Conservation (phyloP, 2,113 vertebrate species). For the Periophthalmus modestus region DNA sequence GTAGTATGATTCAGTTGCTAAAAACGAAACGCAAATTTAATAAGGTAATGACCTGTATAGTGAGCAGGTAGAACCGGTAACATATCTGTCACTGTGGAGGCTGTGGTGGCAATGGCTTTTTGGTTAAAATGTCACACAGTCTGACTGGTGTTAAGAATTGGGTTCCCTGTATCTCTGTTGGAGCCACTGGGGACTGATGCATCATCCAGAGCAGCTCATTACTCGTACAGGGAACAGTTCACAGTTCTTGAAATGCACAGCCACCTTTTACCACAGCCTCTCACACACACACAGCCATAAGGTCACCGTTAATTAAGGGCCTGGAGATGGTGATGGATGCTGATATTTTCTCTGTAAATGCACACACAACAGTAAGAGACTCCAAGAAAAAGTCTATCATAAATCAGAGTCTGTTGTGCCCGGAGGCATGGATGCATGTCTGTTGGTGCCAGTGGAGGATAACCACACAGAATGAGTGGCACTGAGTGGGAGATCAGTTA, state of each 20-base stretch:
- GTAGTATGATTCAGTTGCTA: background rate
- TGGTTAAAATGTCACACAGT: conserved; percentile 55
- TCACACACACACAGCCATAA: conserved; percentile 32
- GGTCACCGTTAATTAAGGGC: conserved; percentile 57
- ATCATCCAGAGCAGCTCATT: conserved; percentile 61
- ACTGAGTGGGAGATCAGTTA: conserved; percentile 48
- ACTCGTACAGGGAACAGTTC: conserved; percentile 49
- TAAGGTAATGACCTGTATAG: background rate
- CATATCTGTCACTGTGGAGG: conserved; percentile 9
- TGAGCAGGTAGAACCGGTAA: background rate
- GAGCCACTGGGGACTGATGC: conserved; percentile 40
- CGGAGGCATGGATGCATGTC: conserved; percentile 43
- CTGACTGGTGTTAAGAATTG: conserved; percentile 31
- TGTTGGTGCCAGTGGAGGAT: conserved; percentile 29
- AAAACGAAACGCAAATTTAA: background rate
- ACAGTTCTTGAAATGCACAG: conserved; percentile 17
- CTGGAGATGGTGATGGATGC: conserved; percentile 53
- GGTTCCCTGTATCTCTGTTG: conserved; percentile 27
- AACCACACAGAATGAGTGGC: conserved; percentile 26
- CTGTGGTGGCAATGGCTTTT: conserved; percentile 35
- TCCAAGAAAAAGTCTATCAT: conserved; percentile 35
- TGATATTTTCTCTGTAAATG: conserved; percentile 49
- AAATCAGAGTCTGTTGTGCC: conserved; percentile 36
- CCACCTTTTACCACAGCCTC: conserved; percentile 16
- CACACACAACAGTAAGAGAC: conserved; percentile 21